Conservation (phyloP, 2,797 vertebrate genomes). For the Enteromius unitaeniatus region DNA sequence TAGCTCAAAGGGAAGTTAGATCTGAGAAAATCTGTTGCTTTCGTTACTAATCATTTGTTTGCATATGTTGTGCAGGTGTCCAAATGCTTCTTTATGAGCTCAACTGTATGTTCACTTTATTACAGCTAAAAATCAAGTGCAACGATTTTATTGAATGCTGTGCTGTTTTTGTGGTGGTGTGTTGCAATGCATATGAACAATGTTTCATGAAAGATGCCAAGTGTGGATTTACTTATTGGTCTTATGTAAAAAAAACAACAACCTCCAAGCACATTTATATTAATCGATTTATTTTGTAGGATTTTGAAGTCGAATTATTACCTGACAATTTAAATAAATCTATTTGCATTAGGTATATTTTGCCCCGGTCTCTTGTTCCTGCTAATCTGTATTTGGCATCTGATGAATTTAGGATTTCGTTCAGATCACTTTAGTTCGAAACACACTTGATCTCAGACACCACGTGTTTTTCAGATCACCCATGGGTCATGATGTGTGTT, state of each 20-base stretch:
- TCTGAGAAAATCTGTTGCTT: background rate
- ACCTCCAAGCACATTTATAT: background rate
- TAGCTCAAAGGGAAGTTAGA: background rate
- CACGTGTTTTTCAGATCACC: background rate
- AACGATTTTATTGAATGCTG: constrained; percentile 27
- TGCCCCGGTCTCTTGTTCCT: background rate
- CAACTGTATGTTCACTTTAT: constrained; percentile 11
- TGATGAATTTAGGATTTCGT: constrained; percentile 66
- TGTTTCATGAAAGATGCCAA: constrained; percentile 51
- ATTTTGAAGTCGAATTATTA: background rate
- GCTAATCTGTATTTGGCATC: constrained; percentile 50
- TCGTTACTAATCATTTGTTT: background rate
- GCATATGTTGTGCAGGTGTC: background rate
- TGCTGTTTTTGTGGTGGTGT: constrained; percentile 41
- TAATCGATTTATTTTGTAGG: background rate
- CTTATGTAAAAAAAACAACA: background rate
- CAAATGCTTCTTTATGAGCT: background rate
- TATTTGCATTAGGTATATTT: background rate
- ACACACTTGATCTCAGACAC: constrained; percentile 20
- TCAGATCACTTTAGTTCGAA: background rate
- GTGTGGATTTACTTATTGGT: constrained; percentile 37
- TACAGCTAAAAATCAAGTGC: constrained; percentile 7
- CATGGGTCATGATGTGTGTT: constrained; percentile 14
- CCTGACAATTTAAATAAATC: background rate
- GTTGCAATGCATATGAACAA: constrained; percentile 1